Percentiles rank a stretch among this genome's conserved stretches.
These are phyloP conservation scores for Felis chaus DNA, from an alignment of 2,113 vertebrate species.

Conservation along the genomic window DNA sequence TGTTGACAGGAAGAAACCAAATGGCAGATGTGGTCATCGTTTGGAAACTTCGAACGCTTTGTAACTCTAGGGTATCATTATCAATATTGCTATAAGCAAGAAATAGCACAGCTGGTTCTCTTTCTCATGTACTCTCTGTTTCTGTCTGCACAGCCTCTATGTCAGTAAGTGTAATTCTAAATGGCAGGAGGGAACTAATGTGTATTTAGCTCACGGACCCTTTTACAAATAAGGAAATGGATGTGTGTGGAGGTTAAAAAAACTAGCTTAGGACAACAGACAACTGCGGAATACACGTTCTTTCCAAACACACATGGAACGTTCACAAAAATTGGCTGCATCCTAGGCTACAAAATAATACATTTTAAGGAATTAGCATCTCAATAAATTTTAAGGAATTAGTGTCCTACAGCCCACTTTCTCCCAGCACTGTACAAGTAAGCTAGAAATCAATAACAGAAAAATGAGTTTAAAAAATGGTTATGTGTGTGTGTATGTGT, in stretches of 20 bases:
- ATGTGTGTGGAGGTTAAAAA: background rate
- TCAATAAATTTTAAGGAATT: slow-evolving; percentile 8
- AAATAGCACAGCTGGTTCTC: background rate
- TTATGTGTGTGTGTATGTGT: too few relatives aligned
- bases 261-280: background rate
- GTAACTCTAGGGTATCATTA: background rate
- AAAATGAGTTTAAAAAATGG: background rate
- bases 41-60: slow-evolving; percentile 1
- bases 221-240: background rate
- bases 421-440: background rate
- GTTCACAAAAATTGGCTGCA: background rate
- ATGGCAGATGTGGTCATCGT: background rate
- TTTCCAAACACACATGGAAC: background rate
- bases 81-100: background rate
- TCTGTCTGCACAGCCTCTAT: background rate
- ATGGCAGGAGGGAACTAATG: background rate
- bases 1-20: background rate
- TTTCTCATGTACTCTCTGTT: background rate
- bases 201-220: background rate
- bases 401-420: background rate
- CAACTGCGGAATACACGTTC: background rate
- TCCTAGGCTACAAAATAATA: background rate
- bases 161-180: background rate
- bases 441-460: slow-evolving; percentile 33
- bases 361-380: background rate